Evolutionary conservation across 2,113 vertebrate species (phyloP).

Genomic region (Charadrius vociferus): DNA sequence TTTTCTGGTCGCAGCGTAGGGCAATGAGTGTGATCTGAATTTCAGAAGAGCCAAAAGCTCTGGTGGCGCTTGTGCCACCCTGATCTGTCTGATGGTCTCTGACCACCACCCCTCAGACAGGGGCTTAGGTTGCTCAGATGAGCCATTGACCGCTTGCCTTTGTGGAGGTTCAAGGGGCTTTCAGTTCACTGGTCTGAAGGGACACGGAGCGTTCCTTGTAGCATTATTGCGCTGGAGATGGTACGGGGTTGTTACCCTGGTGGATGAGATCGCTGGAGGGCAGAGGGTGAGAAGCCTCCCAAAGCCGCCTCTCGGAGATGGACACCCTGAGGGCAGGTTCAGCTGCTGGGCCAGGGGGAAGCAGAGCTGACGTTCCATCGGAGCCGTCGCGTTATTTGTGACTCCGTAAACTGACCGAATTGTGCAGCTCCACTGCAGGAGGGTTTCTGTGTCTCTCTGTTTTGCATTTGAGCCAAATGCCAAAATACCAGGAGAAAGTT

Average conservation of each 20-base stretch:
- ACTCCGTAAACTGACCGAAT: neutral
- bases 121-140: neutral
- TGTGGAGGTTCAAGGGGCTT: neutral
- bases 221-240: fast-evolving
- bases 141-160: neutral
- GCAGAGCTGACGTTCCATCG: neutral
- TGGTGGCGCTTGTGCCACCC: fast-evolving
- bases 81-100: neutral
- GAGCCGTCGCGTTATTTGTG: fast-evolving
- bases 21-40: neutral
- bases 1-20: neutral
- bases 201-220: neutral
- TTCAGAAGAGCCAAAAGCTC: neutral
- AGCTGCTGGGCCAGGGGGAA: neutral
- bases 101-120: neutral
- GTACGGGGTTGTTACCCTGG: fast-evolving
- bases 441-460: neutral
- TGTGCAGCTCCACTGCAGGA: neutral
- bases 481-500: conserved; percentile 20
- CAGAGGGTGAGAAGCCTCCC: neutral
- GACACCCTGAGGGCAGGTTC: neutral
- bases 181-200: neutral
- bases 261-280: neutral
- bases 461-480: neutral
- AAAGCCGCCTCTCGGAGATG: fast-evolving